Percentiles rank a stretch among this genome's conserved stretches.
phyloP scores from a whole-genome alignment of 1,140 invertebrate genomes.

The Nasonia longicornis region DNA sequence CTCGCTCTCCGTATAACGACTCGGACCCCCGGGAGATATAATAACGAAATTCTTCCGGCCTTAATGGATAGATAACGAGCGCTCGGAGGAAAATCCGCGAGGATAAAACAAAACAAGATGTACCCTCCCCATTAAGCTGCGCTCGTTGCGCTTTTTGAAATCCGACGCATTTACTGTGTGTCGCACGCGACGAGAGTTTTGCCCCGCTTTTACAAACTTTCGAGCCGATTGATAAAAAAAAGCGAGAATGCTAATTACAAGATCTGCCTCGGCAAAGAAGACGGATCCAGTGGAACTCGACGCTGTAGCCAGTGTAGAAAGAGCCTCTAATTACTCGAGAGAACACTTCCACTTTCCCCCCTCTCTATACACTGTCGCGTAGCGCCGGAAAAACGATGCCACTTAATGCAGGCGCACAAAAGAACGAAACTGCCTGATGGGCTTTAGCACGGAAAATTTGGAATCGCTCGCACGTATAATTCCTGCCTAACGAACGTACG shows the following conservation, averaged over 20 bases:
- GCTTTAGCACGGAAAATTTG: not conserved
- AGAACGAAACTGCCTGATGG: not conserved
- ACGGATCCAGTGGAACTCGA: not conserved
- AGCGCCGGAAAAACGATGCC: not conserved
- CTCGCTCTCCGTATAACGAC: not conserved
- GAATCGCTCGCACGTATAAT: not conserved
- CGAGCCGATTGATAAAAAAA: not conserved
- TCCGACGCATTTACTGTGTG: not conserved
- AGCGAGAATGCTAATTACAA: not conserved
- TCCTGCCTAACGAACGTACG: not conserved
- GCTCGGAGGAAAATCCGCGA: not conserved
- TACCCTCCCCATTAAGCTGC: not conserved
- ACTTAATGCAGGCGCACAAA: not conserved
- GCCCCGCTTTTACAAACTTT: not conserved
- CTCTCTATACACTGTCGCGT: not conserved
- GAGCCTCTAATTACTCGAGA: not conserved
- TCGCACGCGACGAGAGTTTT: no score
- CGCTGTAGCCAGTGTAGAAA: no score
- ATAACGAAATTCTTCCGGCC: constrained; percentile 24
- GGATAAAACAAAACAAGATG: not conserved
- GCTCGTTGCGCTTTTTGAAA: not conserved
- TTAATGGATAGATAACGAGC: constrained; percentile 19
- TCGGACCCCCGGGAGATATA: not conserved
- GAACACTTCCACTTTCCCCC: not conserved
- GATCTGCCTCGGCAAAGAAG: not conserved